A percentile compares a stretch with the other conserved stretches of the same genome.
These are phyloP conservation scores for Semicossyphus pulcher DNA, from an alignment of 2,113 vertebrate genomes.

Conservation along the genomic window DNA sequence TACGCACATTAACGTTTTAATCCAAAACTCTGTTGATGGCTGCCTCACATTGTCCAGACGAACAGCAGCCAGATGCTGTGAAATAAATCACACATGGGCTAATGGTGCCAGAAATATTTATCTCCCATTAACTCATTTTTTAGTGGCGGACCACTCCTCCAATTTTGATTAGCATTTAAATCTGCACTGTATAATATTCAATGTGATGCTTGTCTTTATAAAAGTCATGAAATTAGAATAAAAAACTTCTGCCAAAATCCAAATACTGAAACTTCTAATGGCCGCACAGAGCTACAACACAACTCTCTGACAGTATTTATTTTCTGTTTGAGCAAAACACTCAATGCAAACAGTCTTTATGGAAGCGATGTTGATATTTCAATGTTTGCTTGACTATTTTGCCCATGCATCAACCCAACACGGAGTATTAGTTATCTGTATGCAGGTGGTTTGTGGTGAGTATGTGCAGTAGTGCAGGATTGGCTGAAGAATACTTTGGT, in stretches of 20 bases:
- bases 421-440: too few species aligned
- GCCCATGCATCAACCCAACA: too few species aligned
- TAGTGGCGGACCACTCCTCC: constrained; percentile 4
- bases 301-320: too few species aligned
- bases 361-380: too few species aligned
- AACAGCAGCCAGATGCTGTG: constrained; percentile 50
- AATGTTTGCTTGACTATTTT: too few species aligned
- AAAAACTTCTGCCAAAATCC: background rate
- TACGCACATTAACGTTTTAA: constrained; percentile 58
- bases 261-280: background rate
- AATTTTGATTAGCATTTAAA: constrained; percentile 7
- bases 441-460: too few species aligned
- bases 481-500: too few species aligned
- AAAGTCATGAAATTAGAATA: background rate
- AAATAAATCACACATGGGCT: constrained; percentile 38
- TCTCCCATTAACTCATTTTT: constrained; percentile 13
- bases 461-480: too few species aligned
- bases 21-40: constrained; percentile 27
- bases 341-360: too few species aligned
- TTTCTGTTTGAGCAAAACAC: too few species aligned
- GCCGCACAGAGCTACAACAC: too few species aligned
- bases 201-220: background rate
- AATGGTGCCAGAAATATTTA: constrained; percentile 38
- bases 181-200: background rate
- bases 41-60: constrained; percentile 22